Evolutionary conservation across 2,113 vertebrate genomes (phyloP).

Genomic region (Narcine bancroftii): DNA sequence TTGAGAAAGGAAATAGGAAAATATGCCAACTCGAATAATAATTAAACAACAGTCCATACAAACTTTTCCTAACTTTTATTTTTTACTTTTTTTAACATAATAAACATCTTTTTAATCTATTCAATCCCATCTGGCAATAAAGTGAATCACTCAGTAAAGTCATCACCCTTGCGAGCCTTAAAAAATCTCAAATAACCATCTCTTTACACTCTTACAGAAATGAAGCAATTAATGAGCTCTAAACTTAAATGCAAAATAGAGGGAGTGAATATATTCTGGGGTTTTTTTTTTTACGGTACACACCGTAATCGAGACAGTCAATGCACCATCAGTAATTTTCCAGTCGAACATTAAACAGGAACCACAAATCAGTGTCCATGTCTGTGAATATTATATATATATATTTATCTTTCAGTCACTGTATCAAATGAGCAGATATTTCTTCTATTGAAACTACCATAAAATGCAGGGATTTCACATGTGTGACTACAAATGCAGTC

Average conservation of each 20-base stretch:
- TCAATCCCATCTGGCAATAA: not conserved
- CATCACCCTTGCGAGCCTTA: not conserved
- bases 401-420: constrained; percentile 2
- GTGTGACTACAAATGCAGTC: too few relatives aligned
- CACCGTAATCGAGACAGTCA: not conserved
- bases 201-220: not conserved
- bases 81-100: not conserved
- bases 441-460: constrained; percentile 9
- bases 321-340: not conserved
- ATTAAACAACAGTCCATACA: not conserved
- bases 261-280: not conserved
- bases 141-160: not conserved
- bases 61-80: constrained; percentile 1
- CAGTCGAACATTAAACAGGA: not conserved
- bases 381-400: constrained; percentile 14
- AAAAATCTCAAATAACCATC: not conserved
- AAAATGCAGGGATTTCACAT: not conserved
- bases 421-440: constrained; percentile 7
- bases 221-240: not conserved
- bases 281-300: not conserved
- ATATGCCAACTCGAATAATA: not conserved
- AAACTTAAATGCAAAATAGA: not conserved
- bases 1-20: not conserved
- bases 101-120: not conserved
- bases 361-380: constrained; percentile 5